Evolutionary conservation across 2,797 vertebrate genomes (phyloP).

Genomic region (Artibeus jamaicensis): DNA sequence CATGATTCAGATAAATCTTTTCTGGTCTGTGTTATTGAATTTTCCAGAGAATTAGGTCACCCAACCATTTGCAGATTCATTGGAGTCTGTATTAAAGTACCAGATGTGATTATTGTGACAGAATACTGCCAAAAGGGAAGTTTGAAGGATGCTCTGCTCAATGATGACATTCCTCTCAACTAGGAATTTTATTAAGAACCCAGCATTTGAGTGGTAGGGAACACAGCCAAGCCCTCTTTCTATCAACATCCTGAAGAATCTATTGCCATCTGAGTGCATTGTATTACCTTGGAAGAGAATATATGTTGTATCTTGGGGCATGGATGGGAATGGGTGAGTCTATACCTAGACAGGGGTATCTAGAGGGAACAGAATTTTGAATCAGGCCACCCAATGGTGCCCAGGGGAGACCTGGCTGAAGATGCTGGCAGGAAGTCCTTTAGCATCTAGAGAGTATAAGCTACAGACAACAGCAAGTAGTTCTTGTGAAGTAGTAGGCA

Average conservation of each 20-base stretch:
- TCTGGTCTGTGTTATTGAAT: slow-evolving; percentile 66
- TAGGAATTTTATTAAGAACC: slow-evolving; percentile 89
- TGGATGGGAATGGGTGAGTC: not conserved
- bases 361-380: not conserved
- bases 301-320: not conserved
- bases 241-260: not conserved
- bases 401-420: not conserved
- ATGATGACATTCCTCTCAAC: slow-evolving; percentile 89
- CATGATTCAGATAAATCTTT: slow-evolving; percentile 53
- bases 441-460: not conserved
- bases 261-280: not conserved
- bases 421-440: not conserved
- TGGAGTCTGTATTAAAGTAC: slow-evolving; percentile 88
- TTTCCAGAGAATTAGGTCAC: slow-evolving; percentile 89
- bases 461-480: not conserved
- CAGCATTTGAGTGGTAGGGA: not conserved
- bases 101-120: slow-evolving; percentile 89
- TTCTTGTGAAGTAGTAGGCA: not conserved
- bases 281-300: not conserved
- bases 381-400: not conserved
- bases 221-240: not conserved
- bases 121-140: slow-evolving; percentile 93
- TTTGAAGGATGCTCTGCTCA: slow-evolving; percentile 87
- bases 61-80: slow-evolving; percentile 91
- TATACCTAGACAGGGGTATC: not conserved